Evolutionary conservation across 2,113 vertebrate genomes (phyloP).

Genomic region (Blennius ocellaris): DNA sequence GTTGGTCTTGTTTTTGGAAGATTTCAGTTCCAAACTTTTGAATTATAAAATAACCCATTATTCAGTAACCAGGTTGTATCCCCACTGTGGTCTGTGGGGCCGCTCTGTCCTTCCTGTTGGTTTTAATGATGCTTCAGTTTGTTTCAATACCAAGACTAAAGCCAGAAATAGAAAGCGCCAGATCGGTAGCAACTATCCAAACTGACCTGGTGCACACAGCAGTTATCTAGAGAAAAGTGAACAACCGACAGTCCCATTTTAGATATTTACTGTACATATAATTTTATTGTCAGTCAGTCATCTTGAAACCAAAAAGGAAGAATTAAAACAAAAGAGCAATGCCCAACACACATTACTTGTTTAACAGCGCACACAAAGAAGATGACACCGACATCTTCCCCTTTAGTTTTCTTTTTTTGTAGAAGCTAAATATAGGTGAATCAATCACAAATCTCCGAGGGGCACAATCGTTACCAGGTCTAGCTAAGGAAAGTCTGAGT

Average conservation of each 20-base stretch:
- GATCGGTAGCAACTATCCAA: no score
- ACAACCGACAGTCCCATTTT: no score
- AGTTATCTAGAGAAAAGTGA: no score
- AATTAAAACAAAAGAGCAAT: no score
- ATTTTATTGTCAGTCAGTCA: no score
- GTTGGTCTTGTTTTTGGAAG: slow-evolving; percentile 4
- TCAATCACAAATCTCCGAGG: slow-evolving; percentile 53
- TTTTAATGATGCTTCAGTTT: slow-evolving; percentile 3
- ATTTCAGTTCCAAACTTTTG: slow-evolving; percentile 17
- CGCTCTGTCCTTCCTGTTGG: slow-evolving; percentile 31
- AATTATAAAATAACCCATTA: slow-evolving; percentile 27
- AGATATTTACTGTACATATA: no score
- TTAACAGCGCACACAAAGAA: no score
- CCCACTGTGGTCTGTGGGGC: slow-evolving; percentile 30
- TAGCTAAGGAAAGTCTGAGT: slow-evolving; percentile 38
- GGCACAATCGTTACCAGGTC: slow-evolving; percentile 57
- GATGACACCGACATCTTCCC: background rate
- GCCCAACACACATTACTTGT: no score
- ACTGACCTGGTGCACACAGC: no score
- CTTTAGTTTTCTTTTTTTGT: slow-evolving; percentile 25
- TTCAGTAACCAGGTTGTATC: slow-evolving; percentile 51
- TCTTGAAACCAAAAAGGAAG: no score
- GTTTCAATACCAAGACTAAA: no score
- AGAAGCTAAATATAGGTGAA: slow-evolving; percentile 50
- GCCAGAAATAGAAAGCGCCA: no score